Percentiles rank a stretch among this genome's conserved stretches.
phyloP scores from a whole-genome alignment of 2,888 invertebrate genomes.

The Cephus pygmeus region DNA sequence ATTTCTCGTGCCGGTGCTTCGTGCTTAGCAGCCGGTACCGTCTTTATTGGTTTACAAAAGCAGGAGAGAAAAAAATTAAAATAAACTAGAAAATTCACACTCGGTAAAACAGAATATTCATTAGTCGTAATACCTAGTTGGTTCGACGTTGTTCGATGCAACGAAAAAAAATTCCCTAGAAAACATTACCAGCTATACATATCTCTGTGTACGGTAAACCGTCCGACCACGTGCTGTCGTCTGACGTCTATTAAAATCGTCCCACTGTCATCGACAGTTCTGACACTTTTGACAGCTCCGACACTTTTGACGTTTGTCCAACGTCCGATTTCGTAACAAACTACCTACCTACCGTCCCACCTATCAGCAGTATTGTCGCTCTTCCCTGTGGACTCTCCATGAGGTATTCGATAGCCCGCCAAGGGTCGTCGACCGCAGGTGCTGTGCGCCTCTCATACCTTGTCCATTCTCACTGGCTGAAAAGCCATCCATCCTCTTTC shows the following conservation, averaged over 20 bases:
- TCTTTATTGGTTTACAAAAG: not conserved
- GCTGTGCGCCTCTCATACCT: constrained; percentile 41
- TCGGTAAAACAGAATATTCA: not conserved
- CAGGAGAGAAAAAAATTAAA: not conserved
- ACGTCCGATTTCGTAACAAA: not conserved
- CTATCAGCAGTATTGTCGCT: constrained; percentile 3
- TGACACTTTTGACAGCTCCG: not conserved
- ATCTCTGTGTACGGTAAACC: not conserved
- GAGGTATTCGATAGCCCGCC: constrained; percentile 57
- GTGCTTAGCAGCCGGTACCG: not conserved
- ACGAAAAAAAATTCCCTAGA: not conserved
- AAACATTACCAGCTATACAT: not conserved
- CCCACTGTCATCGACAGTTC: not conserved
- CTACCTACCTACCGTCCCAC: not conserved
- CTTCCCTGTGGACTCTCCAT: constrained; percentile 17
- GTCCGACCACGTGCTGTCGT: not conserved
- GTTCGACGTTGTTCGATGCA: not conserved
- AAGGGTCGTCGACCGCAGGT: constrained; percentile 65
- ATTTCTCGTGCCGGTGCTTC: not conserved
- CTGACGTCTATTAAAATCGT: not conserved
- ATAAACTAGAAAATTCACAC: not conserved
- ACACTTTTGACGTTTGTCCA: not conserved
- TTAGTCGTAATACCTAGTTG: not conserved
- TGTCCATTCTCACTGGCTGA: constrained; percentile 25
- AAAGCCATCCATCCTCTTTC: constrained; percentile 8